A percentile compares a stretch with the other conserved stretches of the same genome.
Conservation (phyloP, 2,888 invertebrate species). For the Sphaerophoria taeniata region DNA sequence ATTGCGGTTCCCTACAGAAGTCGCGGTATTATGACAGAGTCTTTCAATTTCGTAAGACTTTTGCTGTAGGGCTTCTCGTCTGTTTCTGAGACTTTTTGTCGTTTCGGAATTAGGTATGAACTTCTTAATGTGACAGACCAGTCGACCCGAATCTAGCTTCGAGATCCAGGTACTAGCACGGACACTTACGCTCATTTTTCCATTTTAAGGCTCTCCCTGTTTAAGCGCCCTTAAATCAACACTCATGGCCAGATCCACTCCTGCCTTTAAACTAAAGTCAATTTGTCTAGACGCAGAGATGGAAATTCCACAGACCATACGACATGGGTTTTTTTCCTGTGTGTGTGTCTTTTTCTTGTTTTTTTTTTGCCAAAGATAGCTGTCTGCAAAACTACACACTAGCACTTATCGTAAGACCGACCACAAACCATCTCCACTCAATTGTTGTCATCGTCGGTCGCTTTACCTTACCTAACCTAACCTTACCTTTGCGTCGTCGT, state of each 20-base stretch:
- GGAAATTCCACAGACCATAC: constrained; percentile 27
- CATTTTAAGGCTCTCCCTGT: too few relatives aligned
- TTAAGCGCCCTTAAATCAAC: not conserved
- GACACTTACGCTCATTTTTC: too few relatives aligned
- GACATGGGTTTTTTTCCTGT: not conserved
- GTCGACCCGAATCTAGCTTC: too few relatives aligned
- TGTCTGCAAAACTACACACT: not conserved
- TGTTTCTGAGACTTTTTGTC: too few relatives aligned
- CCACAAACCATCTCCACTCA: constrained; percentile 64
- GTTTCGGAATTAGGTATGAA: too few relatives aligned
- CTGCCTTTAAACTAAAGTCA: constrained; percentile 32
- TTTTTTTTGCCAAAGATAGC: constrained; percentile 32
- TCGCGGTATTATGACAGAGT: too few relatives aligned
- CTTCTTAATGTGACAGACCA: too few relatives aligned
- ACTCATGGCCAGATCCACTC: not conserved
- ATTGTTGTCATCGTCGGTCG: constrained; percentile 39
- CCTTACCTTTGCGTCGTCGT: not conserved
- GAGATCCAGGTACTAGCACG: too few relatives aligned
- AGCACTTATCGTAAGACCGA: constrained; percentile 51
- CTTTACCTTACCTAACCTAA: not conserved
- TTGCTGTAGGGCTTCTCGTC: too few relatives aligned
- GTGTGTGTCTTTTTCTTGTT: not conserved
- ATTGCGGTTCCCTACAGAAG: too few relatives aligned
- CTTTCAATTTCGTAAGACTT: too few relatives aligned
- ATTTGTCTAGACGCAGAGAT: constrained; percentile 69